phyloP scores from a whole-genome alignment of 2,888 invertebrate species.

The Perdita meconis region DNA sequence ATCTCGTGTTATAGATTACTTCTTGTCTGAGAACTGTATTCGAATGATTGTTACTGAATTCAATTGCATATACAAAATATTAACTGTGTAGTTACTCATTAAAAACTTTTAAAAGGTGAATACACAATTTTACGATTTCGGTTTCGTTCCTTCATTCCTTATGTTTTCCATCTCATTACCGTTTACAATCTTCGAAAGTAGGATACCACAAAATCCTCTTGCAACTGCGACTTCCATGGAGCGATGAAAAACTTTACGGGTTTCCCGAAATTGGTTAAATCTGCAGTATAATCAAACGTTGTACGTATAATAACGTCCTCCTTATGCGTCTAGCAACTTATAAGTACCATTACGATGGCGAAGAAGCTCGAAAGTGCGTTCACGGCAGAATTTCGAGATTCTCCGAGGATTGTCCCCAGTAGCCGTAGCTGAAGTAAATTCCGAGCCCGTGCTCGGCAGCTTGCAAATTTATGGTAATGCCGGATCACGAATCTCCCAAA shows the following conservation, averaged over 20 bases:
- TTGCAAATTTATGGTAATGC: constrained; percentile 81
- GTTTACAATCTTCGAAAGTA: neutral
- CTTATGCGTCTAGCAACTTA: constrained; percentile 59
- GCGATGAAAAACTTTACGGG: constrained; percentile 1
- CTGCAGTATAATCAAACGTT: constrained; percentile 5
- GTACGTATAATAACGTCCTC: constrained; percentile 31
- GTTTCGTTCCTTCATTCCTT: neutral
- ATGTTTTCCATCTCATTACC: neutral
- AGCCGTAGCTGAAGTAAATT: constrained; percentile 74
- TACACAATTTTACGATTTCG: too few relatives aligned
- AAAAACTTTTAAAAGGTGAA: too few relatives aligned
- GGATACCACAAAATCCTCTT: neutral
- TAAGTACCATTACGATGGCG: constrained; percentile 55
- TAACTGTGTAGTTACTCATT: too few relatives aligned
- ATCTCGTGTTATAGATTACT: neutral
- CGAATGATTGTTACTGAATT: too few relatives aligned
- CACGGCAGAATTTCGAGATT: constrained; percentile 60
- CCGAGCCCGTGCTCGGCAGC: constrained; percentile 72
- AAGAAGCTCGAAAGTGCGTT: constrained; percentile 56
- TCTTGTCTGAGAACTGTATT: too few relatives aligned
- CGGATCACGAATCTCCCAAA: constrained; percentile 79
- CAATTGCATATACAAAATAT: too few relatives aligned
- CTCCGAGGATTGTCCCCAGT: constrained; percentile 60
- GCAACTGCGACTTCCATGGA: neutral
- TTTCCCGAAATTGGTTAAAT: constrained; percentile 10